Base-by-base conservation (phyloP, 2,797 vertebrate genomes). In the Picus viridis region DNA sequence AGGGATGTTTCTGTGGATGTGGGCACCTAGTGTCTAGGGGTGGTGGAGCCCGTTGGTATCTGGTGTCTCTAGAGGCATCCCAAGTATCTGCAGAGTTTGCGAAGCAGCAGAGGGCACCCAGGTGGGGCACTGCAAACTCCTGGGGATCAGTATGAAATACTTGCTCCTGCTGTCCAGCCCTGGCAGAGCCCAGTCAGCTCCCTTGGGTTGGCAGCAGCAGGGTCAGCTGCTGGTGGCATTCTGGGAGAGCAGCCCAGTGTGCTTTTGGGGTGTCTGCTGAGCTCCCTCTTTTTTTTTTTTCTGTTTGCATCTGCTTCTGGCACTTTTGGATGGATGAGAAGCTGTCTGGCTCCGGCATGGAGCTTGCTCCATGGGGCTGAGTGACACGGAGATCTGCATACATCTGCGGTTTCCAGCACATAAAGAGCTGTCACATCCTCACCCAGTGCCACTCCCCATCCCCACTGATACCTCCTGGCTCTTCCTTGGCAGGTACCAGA, bases 401-500 rank as follows among this genome's bases (percentile, higher is more conserved):
- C 49, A 10, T 53, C 59, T 78, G 39, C 39, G 10, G 34, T 63
- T 22, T 83, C 54, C 3, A 2, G 32, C 16, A 49, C 10, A 11
- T 6, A 2, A 47, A 90, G 22, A 39, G 20, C 22, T 22, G 24
- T 30, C 70, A 47, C 0, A 0, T 51, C 59, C 34, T 45, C 72
- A 76, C 6, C 14, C 36, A 39, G 29, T 0, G 1, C 43, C 20
- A 24, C 18, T 92, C 24, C 67, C 12, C 30, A 27, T 80, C 58
- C 36, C 15, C 22, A 5, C 0, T 86, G 39, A 76, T 73, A 84
- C 47, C 72, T 75, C 70, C 49, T 92, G 74, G 9, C 45, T 89
- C 34, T 94, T 76, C 43, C 30, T 64, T 0, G 11, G 68, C 93
- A 99, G 99, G 98, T 99, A 99, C 93, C 99, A 99, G 97, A 99